Conservation (phyloP, 2,113 vertebrate species). For the Nannospalax galili region DNA sequence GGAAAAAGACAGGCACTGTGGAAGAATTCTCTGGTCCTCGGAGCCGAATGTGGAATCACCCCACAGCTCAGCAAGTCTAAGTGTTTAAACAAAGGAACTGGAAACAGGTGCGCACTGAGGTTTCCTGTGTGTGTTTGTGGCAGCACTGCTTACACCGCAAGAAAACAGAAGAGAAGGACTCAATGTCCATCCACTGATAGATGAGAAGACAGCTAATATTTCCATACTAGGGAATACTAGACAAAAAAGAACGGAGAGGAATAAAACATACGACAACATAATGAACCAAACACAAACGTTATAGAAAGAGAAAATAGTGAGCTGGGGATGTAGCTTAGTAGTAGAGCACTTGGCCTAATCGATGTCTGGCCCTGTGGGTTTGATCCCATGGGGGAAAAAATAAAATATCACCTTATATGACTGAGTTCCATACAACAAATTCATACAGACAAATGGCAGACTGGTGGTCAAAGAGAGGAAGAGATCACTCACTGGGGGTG, state of each 20-base stretch:
- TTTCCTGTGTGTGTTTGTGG: neutral
- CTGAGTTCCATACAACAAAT: neutral
- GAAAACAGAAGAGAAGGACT: neutral
- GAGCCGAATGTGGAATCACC: neutral
- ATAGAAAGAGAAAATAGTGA: neutral
- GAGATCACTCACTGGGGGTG: neutral
- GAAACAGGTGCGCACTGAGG: neutral
- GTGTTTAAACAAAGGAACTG: neutral
- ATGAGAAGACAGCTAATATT: neutral
- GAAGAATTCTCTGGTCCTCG: neutral
- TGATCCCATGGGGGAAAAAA: neutral
- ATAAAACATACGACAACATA: neutral
- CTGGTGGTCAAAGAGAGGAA: neutral
- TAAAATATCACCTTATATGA: neutral
- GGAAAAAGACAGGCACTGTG: neutral
- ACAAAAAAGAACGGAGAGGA: conserved; percentile 8
- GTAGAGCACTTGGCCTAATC: neutral
- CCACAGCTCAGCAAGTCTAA: neutral
- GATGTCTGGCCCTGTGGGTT: too few species aligned
- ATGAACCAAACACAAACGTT: neutral
- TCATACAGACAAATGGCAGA: neutral
- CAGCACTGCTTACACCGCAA: neutral
- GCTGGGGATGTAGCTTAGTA: neutral
- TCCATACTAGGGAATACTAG: neutral
- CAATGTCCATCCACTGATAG: neutral